phyloP scores from a whole-genome alignment of 2,113 vertebrate genomes.

The Pseudorasbora parva region DNA sequence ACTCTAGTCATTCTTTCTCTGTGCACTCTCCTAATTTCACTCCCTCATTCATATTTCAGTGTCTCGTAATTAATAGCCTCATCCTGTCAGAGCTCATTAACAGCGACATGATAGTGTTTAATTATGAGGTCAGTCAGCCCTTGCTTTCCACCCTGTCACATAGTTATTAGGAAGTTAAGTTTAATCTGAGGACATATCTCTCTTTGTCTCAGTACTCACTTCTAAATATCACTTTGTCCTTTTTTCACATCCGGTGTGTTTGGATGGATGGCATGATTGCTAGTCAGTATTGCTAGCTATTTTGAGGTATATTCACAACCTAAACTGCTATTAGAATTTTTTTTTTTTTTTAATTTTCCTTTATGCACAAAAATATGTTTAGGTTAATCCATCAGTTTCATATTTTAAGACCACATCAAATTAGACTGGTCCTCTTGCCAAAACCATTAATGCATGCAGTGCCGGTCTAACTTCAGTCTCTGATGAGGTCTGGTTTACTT shows the following conservation, averaged over 20 bases:
- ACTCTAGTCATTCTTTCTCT: slow-evolving; percentile 3
- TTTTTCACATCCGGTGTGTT: not conserved
- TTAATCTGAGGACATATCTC: not conserved
- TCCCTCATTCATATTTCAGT: slow-evolving; percentile 40
- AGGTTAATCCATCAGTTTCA: slow-evolving; percentile 26
- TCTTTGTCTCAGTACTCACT: not conserved
- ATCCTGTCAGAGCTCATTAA: slow-evolving; percentile 26
- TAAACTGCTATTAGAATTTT: not conserved
- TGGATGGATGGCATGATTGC: not conserved
- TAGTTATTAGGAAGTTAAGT: slow-evolving; percentile 20
- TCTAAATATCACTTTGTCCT: not conserved
- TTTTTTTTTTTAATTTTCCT: slow-evolving; percentile 7
- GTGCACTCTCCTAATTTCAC: slow-evolving; percentile 11
- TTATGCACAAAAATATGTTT: slow-evolving; percentile 43
- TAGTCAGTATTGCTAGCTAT: not conserved
- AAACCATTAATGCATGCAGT: slow-evolving; percentile 28
- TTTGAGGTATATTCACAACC: not conserved
- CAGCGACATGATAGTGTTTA: slow-evolving; percentile 28
- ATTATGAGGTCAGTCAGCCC: slow-evolving; percentile 16
- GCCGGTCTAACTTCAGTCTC: slow-evolving; percentile 14
- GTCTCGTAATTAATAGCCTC: slow-evolving; percentile 22
- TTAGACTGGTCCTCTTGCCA: slow-evolving; percentile 34
- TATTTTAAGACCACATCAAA: slow-evolving; percentile 38
- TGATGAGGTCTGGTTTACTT: slow-evolving; percentile 13
- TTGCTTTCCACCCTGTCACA: slow-evolving; percentile 1